A percentile compares a stretch with the other conserved stretches of the same genome.
These are phyloP conservation scores for Athetis lepigone DNA, from an alignment of 2,888 invertebrate species.

Conservation along the genomic window DNA sequence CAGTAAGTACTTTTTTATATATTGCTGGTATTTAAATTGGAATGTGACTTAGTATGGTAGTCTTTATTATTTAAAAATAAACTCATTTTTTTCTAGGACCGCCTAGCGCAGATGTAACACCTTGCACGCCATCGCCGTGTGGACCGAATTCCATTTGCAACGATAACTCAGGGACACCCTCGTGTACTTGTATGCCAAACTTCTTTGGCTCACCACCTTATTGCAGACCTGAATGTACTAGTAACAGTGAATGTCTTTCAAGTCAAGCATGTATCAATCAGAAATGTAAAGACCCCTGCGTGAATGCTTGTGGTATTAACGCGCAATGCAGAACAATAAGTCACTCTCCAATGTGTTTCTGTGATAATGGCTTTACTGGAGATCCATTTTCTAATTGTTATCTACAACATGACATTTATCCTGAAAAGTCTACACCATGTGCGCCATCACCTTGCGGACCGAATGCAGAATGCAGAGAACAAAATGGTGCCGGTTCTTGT, in stretches of 20 bases:
- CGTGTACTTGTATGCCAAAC: constrained; percentile 92
- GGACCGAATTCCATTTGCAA: constrained; percentile 92
- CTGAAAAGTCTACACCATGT: constrained; percentile 89
- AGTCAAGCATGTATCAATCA: constrained; percentile 92
- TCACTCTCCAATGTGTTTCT: constrained; percentile 94
- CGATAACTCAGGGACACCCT: constrained; percentile 90
- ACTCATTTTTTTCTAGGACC: constrained; percentile 78
- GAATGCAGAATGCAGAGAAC: constrained; percentile 92
- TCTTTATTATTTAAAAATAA: neutral
- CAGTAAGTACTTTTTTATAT: constrained; percentile 71
- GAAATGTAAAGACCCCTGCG: constrained; percentile 92
- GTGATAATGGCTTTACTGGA: constrained; percentile 92
- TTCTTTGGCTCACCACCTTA: constrained; percentile 94
- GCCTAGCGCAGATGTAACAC: constrained; percentile 88
- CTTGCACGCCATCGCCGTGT: constrained; percentile 93
- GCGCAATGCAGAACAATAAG: constrained; percentile 93
- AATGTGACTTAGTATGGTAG: too few relatives aligned
- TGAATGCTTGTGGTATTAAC: constrained; percentile 93
- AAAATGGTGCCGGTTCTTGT: constrained; percentile 92
- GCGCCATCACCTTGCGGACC: constrained; percentile 92
- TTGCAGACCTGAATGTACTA: constrained; percentile 94
- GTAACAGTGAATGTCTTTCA: constrained; percentile 92
- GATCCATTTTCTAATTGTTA: constrained; percentile 92
- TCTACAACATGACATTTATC: constrained; percentile 78
- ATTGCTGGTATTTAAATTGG: neutral